Evolutionary conservation across 2,113 vertebrate species (phyloP).

Genomic region (Halcyon senegalensis): DNA sequence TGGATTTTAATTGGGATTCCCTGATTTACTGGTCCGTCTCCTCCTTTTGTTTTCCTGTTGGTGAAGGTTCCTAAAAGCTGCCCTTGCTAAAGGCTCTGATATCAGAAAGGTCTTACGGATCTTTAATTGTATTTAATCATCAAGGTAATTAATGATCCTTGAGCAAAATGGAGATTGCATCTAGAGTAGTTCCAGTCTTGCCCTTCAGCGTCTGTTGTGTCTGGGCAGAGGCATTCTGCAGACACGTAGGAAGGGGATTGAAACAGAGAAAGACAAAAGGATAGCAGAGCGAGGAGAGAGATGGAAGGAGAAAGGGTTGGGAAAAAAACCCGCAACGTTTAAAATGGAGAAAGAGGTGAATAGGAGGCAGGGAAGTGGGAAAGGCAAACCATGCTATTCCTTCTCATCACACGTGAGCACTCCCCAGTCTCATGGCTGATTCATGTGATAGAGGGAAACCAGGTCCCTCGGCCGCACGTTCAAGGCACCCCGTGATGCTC

Average conservation of each 20-base stretch:
- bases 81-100: slow-evolving; percentile 38
- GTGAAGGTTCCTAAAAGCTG: slow-evolving; percentile 52
- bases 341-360: background rate
- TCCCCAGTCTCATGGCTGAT: background rate
- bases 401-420: background rate
- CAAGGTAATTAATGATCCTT: slow-evolving; percentile 68
- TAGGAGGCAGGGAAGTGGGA: background rate
- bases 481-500: background rate
- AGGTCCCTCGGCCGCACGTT: background rate
- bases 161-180: slow-evolving; percentile 60
- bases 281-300: background rate
- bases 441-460: background rate
- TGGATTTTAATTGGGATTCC: slow-evolving; percentile 60
- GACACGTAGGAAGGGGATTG: background rate
- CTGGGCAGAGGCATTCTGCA: slow-evolving; percentile 32
- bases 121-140: slow-evolving; percentile 71
- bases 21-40: slow-evolving; percentile 41
- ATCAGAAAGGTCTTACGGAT: slow-evolving; percentile 60
- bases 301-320: background rate
- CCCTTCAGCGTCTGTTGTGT: slow-evolving; percentile 58
- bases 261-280: slow-evolving; percentile 6
- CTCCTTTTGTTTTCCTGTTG: slow-evolving; percentile 55
- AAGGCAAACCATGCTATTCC: background rate
- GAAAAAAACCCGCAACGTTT: background rate
- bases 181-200: slow-evolving; percentile 44